Evolutionary conservation across 2,888 invertebrate genomes (phyloP), one percentile per base, ranked within the genome.

Genomic region (Seira ritae): DNA sequence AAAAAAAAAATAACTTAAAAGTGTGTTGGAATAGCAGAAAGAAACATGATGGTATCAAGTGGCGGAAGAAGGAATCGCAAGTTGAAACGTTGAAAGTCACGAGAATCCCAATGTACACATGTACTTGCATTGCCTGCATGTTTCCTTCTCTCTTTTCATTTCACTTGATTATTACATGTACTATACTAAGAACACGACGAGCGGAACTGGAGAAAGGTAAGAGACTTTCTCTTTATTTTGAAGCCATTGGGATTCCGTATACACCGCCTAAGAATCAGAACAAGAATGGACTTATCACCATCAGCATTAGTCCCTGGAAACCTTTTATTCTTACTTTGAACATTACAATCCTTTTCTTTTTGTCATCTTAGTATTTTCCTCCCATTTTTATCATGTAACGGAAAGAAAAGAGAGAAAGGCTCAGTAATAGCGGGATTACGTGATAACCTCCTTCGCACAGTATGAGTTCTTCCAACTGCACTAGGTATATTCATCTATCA

Each of bases 251-350:
- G 62, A 68, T 62, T 68, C 24, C 46, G 6, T 37, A 73, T 37
- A 17, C 17, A 42, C 42, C 24, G 19, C 37, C 31, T 22, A 17
- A n/a, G 62, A 19, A 78, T 23, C 69, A 76, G 50, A 3, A 75
- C 42, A 60, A 60, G 19, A 76, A 77, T 71, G 76, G 66, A 82
- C 82, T 82, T 71, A 82, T 83, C 83, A 81, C 70, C 81, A 83
- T 76, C 76, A 69, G n/a, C 75, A 76, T 23, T 66, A 66, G 76
- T 82, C 83, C 83, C 83, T 20, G 20, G 83, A 67, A 83, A 78
- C 83, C 83, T 77, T 83, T 83, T 83, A 83, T 78, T 83, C 77
- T 78, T 83, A 77, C 67, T 82, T 82, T 82, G 72, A 77, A 76
- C 65, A 77, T 76, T 73, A 78, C 78, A 73, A 83, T 83, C 83